phyloP scores from a whole-genome alignment of 2,113 vertebrate genomes.

The Colius striatus region DNA sequence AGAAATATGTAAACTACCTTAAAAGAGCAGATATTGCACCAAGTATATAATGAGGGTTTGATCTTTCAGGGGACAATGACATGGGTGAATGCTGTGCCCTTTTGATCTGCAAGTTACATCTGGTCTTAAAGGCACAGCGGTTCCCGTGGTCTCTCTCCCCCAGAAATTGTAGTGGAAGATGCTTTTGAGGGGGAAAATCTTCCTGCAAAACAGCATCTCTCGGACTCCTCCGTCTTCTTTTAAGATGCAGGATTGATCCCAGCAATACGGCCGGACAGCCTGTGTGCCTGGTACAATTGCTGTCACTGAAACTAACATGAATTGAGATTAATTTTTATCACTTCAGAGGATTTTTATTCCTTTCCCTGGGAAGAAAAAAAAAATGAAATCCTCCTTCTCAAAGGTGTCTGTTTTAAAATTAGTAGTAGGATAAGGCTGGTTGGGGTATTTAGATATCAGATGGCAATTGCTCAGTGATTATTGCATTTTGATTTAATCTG shows the following conservation, averaged over 20 bases:
- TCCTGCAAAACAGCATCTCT: neutral
- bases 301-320: constrained; percentile 67
- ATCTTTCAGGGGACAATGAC: constrained; percentile 75
- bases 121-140: constrained; percentile 45
- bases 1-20: constrained; percentile 81
- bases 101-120: constrained; percentile 70
- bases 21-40: constrained; percentile 56
- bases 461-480: constrained; percentile 64
- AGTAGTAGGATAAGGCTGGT: constrained; percentile 47
- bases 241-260: constrained; percentile 56
- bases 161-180: constrained; percentile 6
- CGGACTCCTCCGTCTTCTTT: constrained; percentile 14
- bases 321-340: constrained; percentile 75
- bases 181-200: neutral
- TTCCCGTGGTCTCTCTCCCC: neutral
- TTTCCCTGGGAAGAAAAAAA: constrained; percentile 19
- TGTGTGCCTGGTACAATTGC: constrained; percentile 49
- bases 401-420: constrained; percentile 63
- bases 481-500: constrained; percentile 75
- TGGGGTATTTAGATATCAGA: constrained; percentile 62
- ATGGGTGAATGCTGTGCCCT: constrained; percentile 67
- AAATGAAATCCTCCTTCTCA: constrained; percentile 7
- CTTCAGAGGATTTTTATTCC: constrained; percentile 65
- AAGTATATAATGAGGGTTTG: constrained; percentile 71
- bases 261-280: constrained; percentile 63